Evolutionary conservation across 2,888 invertebrate genomes (phyloP), one percentile per base, ranked within the genome.

Genomic region (Sepiola atlantica): DNA sequence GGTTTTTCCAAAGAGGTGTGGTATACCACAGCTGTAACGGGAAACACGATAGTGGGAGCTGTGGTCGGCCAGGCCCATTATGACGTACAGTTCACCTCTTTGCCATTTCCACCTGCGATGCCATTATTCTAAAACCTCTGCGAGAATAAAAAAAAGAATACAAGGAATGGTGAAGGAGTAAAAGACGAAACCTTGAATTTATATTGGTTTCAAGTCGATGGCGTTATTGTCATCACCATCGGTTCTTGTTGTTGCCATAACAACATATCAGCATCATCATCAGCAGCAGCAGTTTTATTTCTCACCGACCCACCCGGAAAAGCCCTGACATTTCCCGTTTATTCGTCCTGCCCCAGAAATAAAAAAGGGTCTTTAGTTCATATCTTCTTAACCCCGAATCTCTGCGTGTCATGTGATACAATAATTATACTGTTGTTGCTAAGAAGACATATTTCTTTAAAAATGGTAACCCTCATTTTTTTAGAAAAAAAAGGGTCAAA

Each of bases 31-130:
- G 35, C 92, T 92, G 92, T 55, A 24, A 32, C 92, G 54, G 45
- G 92, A 92, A 92, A 55, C 92, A 35, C 28, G 92, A 35, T 55
- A 35, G 92, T 92, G n/a, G 45, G 54, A 28, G 35, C 92, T 92
- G 92, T 92, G 92, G 92, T 92, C 92, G 35, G 92, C 92, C 92
- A 92, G n/a, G 35, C 54, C 92, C 35, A 54, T 92, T 54, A 54
- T 35, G 54, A 28, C 45, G 92, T n/a, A 92, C 14, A 92, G 35
- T 92, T 92, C 92, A 92, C 54, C 35, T 92, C 92, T 28, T 92
- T 21, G 92, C 45, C 35, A 92, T 92, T 92, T 92, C 92, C 92
- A 92, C 92, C 92, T 92, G 92, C 54, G 21, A 35, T 92, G 45
- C 54, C 45, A 10, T 35, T 54, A 35, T 92, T 54, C 28, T 55